Conservation (phyloP, 2,888 invertebrate genomes). For the Lasioglossum calceatum region DNA sequence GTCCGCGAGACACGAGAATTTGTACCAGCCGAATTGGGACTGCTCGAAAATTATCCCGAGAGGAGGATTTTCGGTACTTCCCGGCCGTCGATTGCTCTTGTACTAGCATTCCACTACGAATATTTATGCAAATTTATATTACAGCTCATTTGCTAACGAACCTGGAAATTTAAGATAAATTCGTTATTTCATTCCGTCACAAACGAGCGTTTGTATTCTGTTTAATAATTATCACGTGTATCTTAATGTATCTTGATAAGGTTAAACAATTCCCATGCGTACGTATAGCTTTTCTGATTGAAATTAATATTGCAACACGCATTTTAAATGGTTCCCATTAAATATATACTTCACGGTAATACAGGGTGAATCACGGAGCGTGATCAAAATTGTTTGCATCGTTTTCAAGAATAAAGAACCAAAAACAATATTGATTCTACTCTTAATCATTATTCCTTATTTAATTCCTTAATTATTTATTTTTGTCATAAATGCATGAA, state of each 20-base stretch:
- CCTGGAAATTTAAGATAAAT: background rate
- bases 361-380: too few relatives aligned
- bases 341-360: background rate
- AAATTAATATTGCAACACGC: background rate
- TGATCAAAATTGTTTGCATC: background rate
- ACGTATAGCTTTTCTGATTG: background rate
- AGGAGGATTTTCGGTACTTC: background rate
- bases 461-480: too few relatives aligned
- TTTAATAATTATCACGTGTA: background rate
- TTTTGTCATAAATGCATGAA: too few relatives aligned
- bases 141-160: background rate
- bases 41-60: slow-evolving; percentile 17
- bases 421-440: too few relatives aligned
- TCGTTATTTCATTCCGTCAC: background rate
- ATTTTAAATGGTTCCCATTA: background rate
- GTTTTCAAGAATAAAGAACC: background rate
- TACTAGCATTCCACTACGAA: background rate
- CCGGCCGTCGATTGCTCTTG: background rate
- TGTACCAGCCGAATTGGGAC: slow-evolving; percentile 36
- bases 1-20: slow-evolving; percentile 33
- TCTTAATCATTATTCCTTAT: too few relatives aligned
- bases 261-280: background rate
- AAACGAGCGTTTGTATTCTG: background rate
- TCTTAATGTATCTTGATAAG: background rate
- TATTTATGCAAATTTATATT: background rate